These are phyloP conservation scores for Austrofundulus limnaeus DNA, from an alignment of 2,113 vertebrate species.

Conservation along the genomic window DNA sequence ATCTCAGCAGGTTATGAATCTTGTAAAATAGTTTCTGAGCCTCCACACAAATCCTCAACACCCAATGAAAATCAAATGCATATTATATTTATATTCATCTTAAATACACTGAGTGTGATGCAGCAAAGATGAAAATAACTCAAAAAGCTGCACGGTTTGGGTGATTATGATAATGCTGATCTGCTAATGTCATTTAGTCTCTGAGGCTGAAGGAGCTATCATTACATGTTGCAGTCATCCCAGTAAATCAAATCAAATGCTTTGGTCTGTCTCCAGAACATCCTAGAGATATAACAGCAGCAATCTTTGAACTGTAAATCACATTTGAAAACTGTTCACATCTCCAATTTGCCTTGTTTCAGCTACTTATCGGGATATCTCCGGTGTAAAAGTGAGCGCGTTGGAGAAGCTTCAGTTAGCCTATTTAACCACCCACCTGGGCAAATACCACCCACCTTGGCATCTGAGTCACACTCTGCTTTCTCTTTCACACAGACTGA, in stretches of 20 bases:
- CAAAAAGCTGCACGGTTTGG: slow-evolving; percentile 60
- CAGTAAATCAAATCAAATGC: slow-evolving; percentile 73
- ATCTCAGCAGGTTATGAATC: slow-evolving; percentile 23
- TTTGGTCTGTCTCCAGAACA: slow-evolving; percentile 75
- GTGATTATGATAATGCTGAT: slow-evolving; percentile 77
- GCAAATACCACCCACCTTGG: slow-evolving; percentile 79
- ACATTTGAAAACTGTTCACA: slow-evolving; percentile 71
- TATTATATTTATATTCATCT: slow-evolving; percentile 50
- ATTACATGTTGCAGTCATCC: slow-evolving; percentile 65
- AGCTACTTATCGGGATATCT: slow-evolving; percentile 78
- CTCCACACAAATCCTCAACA: slow-evolving; percentile 39
- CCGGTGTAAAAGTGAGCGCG: slow-evolving; percentile 71
- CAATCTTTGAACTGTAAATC: slow-evolving; percentile 77
- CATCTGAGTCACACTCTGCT: slow-evolving; percentile 79
- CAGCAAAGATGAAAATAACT: slow-evolving; percentile 71
- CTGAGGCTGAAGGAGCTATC: slow-evolving; percentile 64
- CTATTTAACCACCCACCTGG: slow-evolving; percentile 82
- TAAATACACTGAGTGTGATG: slow-evolving; percentile 62
- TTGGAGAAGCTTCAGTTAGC: slow-evolving; percentile 75
- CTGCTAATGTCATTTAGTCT: slow-evolving; percentile 70
- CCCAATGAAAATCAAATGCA: slow-evolving; percentile 56
- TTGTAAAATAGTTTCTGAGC: slow-evolving; percentile 22
- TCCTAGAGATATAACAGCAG: slow-evolving; percentile 65
- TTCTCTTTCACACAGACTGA: slow-evolving; percentile 73
- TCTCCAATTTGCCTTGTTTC: slow-evolving; percentile 73